Conservation (phyloP, 2,888 invertebrate species). For the Seira sanloemensis region DNA sequence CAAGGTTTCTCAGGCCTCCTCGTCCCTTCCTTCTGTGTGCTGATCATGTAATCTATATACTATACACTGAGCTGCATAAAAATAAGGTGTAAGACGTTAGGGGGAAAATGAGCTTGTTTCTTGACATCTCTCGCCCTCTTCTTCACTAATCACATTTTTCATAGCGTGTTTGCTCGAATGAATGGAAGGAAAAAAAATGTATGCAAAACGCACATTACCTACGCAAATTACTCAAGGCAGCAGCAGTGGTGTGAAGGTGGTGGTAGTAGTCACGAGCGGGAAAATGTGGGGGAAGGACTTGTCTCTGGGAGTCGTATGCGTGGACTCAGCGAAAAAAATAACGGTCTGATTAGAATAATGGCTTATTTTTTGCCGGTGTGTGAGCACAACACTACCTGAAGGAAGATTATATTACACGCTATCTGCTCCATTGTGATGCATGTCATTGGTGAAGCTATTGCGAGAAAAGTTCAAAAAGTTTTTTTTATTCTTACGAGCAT, state of each 20-base stretch:
- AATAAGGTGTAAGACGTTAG: too few relatives aligned
- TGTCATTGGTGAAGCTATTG: too few relatives aligned
- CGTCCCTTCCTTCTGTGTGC: background rate
- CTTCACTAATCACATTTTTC: conserved; percentile 59
- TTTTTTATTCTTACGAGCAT: background rate
- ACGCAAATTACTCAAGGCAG: background rate
- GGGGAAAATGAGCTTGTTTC: background rate
- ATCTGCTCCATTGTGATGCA: too few relatives aligned
- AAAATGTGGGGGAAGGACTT: too few relatives aligned
- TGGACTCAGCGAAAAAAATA: too few relatives aligned
- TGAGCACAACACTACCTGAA: background rate
- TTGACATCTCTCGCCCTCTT: conserved; percentile 22
- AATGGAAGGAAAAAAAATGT: background rate
- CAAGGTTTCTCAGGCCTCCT: background rate
- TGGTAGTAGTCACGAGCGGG: too few relatives aligned
- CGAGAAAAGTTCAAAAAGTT: background rate
- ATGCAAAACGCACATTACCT: background rate
- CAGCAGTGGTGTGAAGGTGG: too few relatives aligned
- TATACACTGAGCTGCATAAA: too few relatives aligned
- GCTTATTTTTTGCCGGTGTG: too few relatives aligned
- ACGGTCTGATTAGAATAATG: background rate
- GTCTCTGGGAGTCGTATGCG: too few relatives aligned
- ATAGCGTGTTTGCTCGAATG: conserved; percentile 18
- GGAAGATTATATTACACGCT: too few relatives aligned
- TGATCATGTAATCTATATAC: background rate